phyloP scores from a whole-genome alignment of 2,797 vertebrate genomes.

The Anabas testudineus region DNA sequence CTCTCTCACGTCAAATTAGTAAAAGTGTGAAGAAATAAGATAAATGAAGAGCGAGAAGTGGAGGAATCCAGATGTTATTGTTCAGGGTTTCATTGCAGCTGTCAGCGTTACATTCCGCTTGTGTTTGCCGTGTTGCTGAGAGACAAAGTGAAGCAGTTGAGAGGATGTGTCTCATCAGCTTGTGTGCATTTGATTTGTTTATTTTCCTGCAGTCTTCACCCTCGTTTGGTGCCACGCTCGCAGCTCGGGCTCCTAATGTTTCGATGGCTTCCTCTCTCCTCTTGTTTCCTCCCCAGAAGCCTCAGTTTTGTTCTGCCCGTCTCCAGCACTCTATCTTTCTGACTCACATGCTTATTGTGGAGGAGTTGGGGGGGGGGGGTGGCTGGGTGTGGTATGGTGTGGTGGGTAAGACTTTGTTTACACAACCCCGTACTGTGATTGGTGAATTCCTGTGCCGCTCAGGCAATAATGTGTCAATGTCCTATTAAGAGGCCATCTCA shows the following conservation, averaged over 20 bases:
- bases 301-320: slow-evolving; percentile 12
- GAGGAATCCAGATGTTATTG: slow-evolving; percentile 18
- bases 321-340: slow-evolving; percentile 24
- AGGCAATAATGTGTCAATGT: slow-evolving; percentile 63
- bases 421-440: slow-evolving; percentile 43
- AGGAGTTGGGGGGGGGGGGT: not conserved
- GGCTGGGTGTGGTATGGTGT: too few species aligned
- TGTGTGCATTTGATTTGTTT: slow-evolving; percentile 26
- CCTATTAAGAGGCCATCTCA: slow-evolving; percentile 55
- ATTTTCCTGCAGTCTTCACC: slow-evolving; percentile 11
- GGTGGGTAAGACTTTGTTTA: slow-evolving; percentile 38
- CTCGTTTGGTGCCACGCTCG: slow-evolving; percentile 12
- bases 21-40: not conserved
- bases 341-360: slow-evolving; percentile 38
- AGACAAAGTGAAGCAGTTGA: slow-evolving; percentile 13
- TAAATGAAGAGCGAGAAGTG: not conserved
- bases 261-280: not conserved
- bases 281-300: slow-evolving; percentile 27
- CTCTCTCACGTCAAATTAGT: not conserved
- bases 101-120: not conserved
- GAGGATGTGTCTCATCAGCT: slow-evolving; percentile 20
- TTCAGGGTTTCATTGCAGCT: slow-evolving; percentile 11
- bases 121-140: slow-evolving; percentile 7
- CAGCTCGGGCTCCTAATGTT: slow-evolving; percentile 16
- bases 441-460: slow-evolving; percentile 43